A percentile compares a stretch with the other conserved stretches of the same genome.
These are phyloP conservation scores for Trachelus tabidus DNA, from an alignment of 2,888 invertebrate species.

Conservation along the genomic window DNA sequence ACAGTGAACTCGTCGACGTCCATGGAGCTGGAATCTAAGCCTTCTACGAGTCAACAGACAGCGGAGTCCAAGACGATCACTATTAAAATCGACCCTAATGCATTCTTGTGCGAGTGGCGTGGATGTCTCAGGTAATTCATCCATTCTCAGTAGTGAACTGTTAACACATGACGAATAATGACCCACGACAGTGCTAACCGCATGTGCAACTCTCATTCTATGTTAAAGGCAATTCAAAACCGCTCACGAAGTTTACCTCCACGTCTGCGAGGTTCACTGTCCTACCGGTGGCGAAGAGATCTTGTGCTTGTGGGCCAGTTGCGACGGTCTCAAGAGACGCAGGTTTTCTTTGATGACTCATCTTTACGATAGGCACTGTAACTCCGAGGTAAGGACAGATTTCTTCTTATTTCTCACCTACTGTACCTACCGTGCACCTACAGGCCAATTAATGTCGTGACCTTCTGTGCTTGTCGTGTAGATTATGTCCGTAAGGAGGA, in stretches of 20 bases:
- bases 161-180: not conserved
- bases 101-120: constrained; percentile 88
- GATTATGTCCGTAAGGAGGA: constrained; percentile 59
- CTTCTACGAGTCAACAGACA: constrained; percentile 43
- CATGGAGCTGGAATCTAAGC: constrained; percentile 48
- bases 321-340: constrained; percentile 89
- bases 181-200: not conserved
- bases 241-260: constrained; percentile 85
- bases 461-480: constrained; percentile 23
- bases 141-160: not conserved
- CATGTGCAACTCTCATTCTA: constrained; percentile 24
- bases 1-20: constrained; percentile 54
- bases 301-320: constrained; percentile 90
- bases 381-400: constrained; percentile 73
- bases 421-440: not conserved
- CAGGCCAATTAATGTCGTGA: not conserved
- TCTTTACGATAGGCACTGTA: constrained; percentile 94
- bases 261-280: constrained; percentile 88
- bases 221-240: constrained; percentile 76
- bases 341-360: constrained; percentile 97
- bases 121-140: constrained; percentile 76
- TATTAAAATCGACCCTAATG: constrained; percentile 62
- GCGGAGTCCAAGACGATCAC: constrained; percentile 58
- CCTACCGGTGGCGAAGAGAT: constrained; percentile 80
- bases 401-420: not conserved